Evolutionary conservation across 2,113 vertebrate genomes (phyloP), one percentile per base, ranked within the genome.

Genomic region (Cinclus cinclus): DNA sequence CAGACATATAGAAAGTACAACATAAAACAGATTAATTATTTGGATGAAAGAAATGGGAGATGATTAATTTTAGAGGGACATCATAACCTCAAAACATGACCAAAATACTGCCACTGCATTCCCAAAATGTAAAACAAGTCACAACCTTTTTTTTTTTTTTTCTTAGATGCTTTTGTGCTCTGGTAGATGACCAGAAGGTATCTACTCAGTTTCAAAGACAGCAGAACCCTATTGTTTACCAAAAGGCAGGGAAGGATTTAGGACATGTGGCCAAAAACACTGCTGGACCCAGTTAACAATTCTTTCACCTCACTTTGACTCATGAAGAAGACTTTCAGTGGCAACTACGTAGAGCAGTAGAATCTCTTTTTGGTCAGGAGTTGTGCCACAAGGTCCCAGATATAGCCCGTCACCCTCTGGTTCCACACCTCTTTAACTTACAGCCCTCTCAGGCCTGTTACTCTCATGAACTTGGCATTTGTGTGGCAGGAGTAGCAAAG

Each of bases 201-300:
- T 21, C 12, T 58, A 18, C 10, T 60, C 35, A 49, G n/a, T 62
- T 75, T 62, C 65, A 75, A 33, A n/a, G 47, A 67, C 10, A 74
- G 7, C 0, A 0, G 17, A 77, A n/a, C 55, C 10, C 17, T 33
- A 19, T 0, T 60, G 23, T 33, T 89, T 83, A 37, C 18, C 20
- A 67, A 67, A 68, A 76, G 7, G 46, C 2, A 6, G 24, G 10
- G 12, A 55, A 78, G 28, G 13, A 63, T 22, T 68, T 76, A 11
- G 6, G 24, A 49, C 44, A 33, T 44, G 21, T 28, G 19, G 2
- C 56, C 49, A 86, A 71, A 90, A 83, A 27, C 37, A 59, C 30
- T 71, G 30, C 10, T 73, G 67, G 28, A 76, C 9, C 6, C 44
- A 44, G 24, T 24, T 6, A 52, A 42, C 67, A 53, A 12, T 20